Evolutionary conservation across 2,888 invertebrate species (phyloP).

Genomic region (Caenorhabditis sinica): DNA sequence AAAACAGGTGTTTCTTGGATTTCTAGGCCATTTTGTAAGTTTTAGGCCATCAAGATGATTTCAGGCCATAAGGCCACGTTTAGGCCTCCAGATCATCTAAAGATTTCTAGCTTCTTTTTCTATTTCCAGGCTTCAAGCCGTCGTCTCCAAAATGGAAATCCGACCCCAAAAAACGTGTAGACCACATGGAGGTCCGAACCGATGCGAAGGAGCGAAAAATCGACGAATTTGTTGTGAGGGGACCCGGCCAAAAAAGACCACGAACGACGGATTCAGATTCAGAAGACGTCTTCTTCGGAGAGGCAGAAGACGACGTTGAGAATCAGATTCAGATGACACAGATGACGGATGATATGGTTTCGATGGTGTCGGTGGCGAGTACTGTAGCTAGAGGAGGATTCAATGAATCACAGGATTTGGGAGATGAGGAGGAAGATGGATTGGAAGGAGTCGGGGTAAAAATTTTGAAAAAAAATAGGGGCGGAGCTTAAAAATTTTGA

Average conservation of each 20-base stretch:
- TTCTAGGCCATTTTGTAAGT: no score
- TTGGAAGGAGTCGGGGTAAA: background rate
- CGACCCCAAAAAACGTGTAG: slow-evolving; percentile 60
- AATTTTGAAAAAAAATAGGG: background rate
- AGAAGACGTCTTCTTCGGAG: background rate
- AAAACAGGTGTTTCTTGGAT: no score
- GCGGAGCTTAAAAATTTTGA: background rate
- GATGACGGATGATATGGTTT: slow-evolving; percentile 27
- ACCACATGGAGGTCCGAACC: slow-evolving; percentile 65
- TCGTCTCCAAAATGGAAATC: slow-evolving; percentile 17
- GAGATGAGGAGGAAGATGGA: slow-evolving; percentile 24
- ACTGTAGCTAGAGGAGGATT: slow-evolving; percentile 1
- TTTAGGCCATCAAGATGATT: background rate
- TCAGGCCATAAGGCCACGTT: background rate
- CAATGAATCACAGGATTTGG: slow-evolving; percentile 52
- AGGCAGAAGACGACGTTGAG: background rate
- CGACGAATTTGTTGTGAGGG: slow-evolving; percentile 57
- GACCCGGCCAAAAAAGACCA: slow-evolving; percentile 19
- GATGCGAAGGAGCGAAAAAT: slow-evolving; percentile 62
- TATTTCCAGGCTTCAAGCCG: background rate
- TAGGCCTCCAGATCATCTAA: no score
- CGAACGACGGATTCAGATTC: background rate
- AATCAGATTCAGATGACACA: slow-evolving; percentile 5
- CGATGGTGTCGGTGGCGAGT: slow-evolving; percentile 52
- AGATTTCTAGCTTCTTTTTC: background rate